Base-by-base conservation (phyloP, 1,140 invertebrate species). In the Doryteuthis pealeii region DNA sequence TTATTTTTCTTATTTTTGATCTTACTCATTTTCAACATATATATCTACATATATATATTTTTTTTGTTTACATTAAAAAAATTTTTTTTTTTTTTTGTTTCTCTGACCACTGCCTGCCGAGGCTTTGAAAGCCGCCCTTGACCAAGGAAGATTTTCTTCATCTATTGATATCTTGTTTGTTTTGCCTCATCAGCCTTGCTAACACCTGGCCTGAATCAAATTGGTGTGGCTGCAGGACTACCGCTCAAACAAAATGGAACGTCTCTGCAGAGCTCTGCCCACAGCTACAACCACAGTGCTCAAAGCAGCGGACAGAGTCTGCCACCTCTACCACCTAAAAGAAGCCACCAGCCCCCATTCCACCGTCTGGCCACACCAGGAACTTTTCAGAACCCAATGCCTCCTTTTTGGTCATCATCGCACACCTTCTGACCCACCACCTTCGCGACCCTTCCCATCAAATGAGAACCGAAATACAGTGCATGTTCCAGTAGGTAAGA, bases 341-440 rank as follows among this genome's bases (percentile, higher is more conserved):
- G 87, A 96, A 96, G 86, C 91, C 94, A 58, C 92, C 92, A 54
- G 78, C 83, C 22, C 78, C 83, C 12, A 79, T 81, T 35, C 76
- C 83, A 54, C 75, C 78, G 35, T 71, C 79, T 40, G 79, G 75
- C 71, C 85, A 84, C 67, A 70, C 58, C 10, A 72, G 82, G 49
- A 84, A 83, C 74, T 78, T 74, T 68, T 85, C 83, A 26, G 82
- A 87, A 69, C 80, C 82, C 12, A 76, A 80, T 35, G 72, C 77
- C 14, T 73, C 78, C 62, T 85, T 93, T 77, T 91, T 93, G 18
- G 91, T 75, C 92, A 93, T 84, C 91, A 89, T 84, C 89, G 92
- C 78, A 92, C 92, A 73, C 91, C 91, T 45, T 92, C 92, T 69
- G 92, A 93, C 85, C 92, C 92, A 1, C 86, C 82, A 33, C 84